Percentiles rank a stretch among this genome's conserved stretches.
Evolutionary conservation across 2,113 vertebrate genomes (phyloP).

Genomic region (Panthera tigris): DNA sequence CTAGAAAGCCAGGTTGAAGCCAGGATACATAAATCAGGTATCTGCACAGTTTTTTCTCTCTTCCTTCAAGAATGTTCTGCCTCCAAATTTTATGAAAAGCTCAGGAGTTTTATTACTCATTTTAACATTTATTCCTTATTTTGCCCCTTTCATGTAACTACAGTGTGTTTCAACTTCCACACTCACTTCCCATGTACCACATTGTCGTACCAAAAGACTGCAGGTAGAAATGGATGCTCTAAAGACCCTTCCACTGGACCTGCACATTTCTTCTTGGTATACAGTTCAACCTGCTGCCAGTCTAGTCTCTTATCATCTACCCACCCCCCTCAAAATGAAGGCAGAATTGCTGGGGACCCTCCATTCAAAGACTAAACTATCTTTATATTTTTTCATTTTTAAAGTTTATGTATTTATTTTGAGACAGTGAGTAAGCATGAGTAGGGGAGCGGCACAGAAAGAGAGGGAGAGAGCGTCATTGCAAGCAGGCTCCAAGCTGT

Average conservation of each 20-base stretch:
- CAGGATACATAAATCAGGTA: conserved; percentile 42
- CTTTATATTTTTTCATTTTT: no score
- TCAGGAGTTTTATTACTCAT: conserved; percentile 38
- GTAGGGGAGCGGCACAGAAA: no score
- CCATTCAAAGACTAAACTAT: conserved; percentile 25
- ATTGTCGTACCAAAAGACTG: background rate
- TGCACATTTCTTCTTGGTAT: background rate
- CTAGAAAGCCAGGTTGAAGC: conserved; percentile 1
- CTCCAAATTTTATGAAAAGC: conserved; percentile 42
- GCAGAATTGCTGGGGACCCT: conserved; percentile 16
- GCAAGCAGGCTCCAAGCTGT: no score
- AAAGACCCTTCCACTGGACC: background rate
- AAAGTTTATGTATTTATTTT: no score
- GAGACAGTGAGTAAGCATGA: no score
- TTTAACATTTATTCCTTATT: conserved; percentile 47
- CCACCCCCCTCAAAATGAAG: background rate
- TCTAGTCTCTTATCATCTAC: conserved; percentile 13
- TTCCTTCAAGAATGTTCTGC: conserved; percentile 41
- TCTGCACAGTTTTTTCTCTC: background rate
- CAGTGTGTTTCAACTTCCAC: background rate
- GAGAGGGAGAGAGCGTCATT: no score
- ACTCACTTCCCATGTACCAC: background rate
- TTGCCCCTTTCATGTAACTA: conserved; percentile 7
- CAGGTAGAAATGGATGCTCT: background rate
- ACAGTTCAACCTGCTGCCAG: background rate